phyloP scores from a whole-genome alignment of 2,888 invertebrate species.

The Drosophila quinaria region DNA sequence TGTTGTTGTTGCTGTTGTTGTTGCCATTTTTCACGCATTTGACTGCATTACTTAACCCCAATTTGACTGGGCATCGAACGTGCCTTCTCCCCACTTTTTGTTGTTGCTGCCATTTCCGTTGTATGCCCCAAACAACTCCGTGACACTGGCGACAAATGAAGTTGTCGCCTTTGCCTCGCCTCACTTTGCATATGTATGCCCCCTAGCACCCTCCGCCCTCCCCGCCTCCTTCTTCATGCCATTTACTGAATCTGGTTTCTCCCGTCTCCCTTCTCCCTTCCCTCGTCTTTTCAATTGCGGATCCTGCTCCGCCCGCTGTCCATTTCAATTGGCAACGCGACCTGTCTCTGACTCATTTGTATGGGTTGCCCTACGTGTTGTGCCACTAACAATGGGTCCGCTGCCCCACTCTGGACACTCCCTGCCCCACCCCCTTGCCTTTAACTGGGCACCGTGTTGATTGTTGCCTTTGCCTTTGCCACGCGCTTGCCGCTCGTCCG shows the following conservation, averaged over 20 bases:
- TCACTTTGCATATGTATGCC: constrained; percentile 52
- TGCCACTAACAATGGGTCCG: constrained; percentile 29
- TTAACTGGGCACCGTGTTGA: constrained; percentile 17
- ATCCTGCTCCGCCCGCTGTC: constrained; percentile 39
- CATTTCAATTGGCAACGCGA: constrained; percentile 46
- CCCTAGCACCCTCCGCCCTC: neutral
- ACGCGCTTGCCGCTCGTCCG: constrained; percentile 58
- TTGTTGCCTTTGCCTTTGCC: constrained; percentile 35
- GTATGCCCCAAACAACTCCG: constrained; percentile 39
- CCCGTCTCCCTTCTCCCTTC: constrained; percentile 2
- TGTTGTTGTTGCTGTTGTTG: constrained; percentile 4
- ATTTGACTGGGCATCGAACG: constrained; percentile 77
- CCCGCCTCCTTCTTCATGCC: neutral
- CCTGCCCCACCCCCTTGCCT: neutral
- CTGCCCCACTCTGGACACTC: constrained; percentile 5
- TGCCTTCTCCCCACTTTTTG: constrained; percentile 33
- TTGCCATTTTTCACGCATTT: constrained; percentile 74
- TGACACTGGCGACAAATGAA: constrained; percentile 64
- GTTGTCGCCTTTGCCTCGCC: constrained; percentile 57
- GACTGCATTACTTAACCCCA: constrained; percentile 82
- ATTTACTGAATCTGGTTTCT: constrained; percentile 33
- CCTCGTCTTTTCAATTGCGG: constrained; percentile 29
- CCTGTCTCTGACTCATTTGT: constrained; percentile 63
- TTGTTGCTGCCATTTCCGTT: constrained; percentile 51
- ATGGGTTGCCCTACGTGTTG: constrained; percentile 54